Percentiles rank a stretch among this genome's conserved stretches.
These are phyloP conservation scores for Eptesicus fuscus DNA, from an alignment of 2,113 vertebrate genomes.

Conservation along the genomic window DNA sequence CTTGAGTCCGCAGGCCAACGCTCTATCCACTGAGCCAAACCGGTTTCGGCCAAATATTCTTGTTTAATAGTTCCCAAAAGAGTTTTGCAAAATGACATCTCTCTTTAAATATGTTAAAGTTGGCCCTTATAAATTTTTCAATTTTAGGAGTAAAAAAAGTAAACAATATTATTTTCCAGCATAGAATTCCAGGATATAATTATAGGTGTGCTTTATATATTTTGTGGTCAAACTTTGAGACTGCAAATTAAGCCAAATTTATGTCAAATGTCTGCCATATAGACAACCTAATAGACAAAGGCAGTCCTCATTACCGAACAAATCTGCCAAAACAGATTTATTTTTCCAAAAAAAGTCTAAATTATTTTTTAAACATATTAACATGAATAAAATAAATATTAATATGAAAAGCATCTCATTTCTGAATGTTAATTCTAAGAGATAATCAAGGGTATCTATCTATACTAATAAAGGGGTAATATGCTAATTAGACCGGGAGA, in stretches of 20 bases:
- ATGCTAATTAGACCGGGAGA: too few relatives aligned
- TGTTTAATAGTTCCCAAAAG: slow-evolving; percentile 16
- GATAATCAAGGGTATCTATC: neutral
- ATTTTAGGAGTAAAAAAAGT: neutral
- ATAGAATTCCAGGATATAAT: neutral
- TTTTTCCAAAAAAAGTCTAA: slow-evolving; percentile 1
- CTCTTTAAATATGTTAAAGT: neutral
- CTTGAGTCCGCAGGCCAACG: too few relatives aligned
- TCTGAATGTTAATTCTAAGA: slow-evolving; percentile 13
- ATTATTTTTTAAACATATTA: slow-evolving; percentile 12
- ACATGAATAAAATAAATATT: neutral
- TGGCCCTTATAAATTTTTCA: neutral
- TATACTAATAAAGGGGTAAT: too few relatives aligned
- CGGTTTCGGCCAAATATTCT: too few relatives aligned
- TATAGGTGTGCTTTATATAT: neutral
- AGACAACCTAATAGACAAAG: neutral
- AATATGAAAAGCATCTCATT: neutral
- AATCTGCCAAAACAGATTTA: neutral
- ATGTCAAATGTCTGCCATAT: neutral
- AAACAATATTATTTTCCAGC: slow-evolving; percentile 12
- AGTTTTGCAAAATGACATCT: neutral
- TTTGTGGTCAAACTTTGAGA: neutral
- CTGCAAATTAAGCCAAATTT: neutral
- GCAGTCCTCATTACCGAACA: neutral
- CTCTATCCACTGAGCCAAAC: too few relatives aligned